These are phyloP conservation scores for Periophthalmus magnuspinnatus DNA, from an alignment of 2,797 vertebrate genomes.

Conservation along the genomic window DNA sequence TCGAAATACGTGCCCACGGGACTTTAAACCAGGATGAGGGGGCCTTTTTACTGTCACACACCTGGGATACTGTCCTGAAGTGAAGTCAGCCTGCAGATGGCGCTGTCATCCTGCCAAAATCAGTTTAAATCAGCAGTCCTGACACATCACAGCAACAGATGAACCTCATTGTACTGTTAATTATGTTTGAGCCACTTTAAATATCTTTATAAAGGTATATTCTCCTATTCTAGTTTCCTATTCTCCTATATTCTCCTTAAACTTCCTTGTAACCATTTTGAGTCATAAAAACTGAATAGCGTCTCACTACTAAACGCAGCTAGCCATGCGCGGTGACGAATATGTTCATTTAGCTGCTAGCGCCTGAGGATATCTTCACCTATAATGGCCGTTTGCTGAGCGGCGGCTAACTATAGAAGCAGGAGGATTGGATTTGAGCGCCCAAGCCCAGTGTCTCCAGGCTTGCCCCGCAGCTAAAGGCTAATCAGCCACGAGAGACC, in stretches of 20 bases:
- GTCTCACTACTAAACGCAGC: constrained; percentile 25
- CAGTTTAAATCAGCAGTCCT: no score
- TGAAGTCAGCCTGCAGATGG: no score
- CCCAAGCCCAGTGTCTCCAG: constrained; percentile 13
- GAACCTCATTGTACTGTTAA: no score
- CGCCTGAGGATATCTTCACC: constrained; percentile 23
- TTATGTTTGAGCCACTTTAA: no score
- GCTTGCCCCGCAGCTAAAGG: constrained; percentile 28
- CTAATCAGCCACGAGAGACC: constrained; percentile 44
- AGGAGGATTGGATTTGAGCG: constrained; percentile 42
- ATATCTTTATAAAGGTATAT: no score
- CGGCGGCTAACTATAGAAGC: constrained; percentile 20
- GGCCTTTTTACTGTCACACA: no score
- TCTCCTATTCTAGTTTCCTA: no score
- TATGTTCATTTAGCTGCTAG: constrained; percentile 15
- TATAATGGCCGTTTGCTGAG: constrained; percentile 29
- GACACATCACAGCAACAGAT: no score
- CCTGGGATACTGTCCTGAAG: no score
- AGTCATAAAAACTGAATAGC: neutral
- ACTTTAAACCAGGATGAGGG: no score
- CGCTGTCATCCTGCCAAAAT: no score
- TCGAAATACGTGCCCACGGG: no score
- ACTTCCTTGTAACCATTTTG: neutral
- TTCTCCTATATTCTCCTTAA: neutral
- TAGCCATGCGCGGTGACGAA: constrained; percentile 5